These are phyloP conservation scores for Carpatolechia fugitivella DNA, from an alignment of 2,888 invertebrate species.

Conservation along the genomic window DNA sequence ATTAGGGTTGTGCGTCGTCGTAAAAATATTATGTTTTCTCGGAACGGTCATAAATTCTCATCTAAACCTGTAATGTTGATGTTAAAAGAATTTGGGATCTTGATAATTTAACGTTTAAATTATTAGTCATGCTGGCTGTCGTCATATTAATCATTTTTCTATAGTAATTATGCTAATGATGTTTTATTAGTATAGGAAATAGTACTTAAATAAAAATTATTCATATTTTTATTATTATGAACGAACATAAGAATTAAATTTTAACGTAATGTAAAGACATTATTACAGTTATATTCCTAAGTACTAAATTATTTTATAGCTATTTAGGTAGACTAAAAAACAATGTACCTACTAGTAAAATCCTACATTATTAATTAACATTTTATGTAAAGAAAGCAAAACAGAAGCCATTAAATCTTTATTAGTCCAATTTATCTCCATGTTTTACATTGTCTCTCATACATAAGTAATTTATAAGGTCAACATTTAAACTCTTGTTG, in stretches of 20 bases:
- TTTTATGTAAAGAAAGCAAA: too few relatives aligned
- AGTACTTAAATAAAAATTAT: too few relatives aligned
- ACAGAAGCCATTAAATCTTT: too few relatives aligned
- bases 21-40: slow-evolving; percentile 24
- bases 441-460: not conserved
- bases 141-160: not conserved
- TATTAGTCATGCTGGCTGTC: slow-evolving; percentile 6
- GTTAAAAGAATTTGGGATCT: slow-evolving; percentile 15
- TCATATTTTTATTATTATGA: too few relatives aligned
- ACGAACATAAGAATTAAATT: too few relatives aligned
- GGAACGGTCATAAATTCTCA: slow-evolving; percentile 20
- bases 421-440: not conserved
- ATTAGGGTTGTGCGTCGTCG: slow-evolving; percentile 23
- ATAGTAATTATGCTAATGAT: not conserved
- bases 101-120: slow-evolving; percentile 13
- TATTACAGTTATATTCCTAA: too few relatives aligned
- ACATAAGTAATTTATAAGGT: slow-evolving; percentile 12
- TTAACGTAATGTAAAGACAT: too few relatives aligned
- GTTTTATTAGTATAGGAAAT: too few relatives aligned
- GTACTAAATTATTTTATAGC: too few relatives aligned
- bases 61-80: slow-evolving; percentile 13
- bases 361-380: too few relatives aligned
- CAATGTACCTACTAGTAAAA: too few relatives aligned
- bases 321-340: too few relatives aligned
- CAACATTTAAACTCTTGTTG: slow-evolving; percentile 18